Base-by-base conservation (phyloP, 2,888 invertebrate genomes). In the Eledone cirrhosa region DNA sequence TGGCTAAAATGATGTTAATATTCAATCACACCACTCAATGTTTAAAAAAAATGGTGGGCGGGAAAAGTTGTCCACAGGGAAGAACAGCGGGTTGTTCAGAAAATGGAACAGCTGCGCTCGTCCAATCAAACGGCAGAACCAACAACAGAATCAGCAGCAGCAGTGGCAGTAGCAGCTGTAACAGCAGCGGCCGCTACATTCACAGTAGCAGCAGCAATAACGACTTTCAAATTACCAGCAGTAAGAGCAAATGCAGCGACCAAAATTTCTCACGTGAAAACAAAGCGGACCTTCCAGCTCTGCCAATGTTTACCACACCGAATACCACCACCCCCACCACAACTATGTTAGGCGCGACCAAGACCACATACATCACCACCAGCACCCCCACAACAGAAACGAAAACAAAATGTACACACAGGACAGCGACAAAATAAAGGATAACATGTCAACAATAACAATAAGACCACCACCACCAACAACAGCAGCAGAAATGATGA, bases 251-350 rank as follows among this genome's bases (percentile, higher is more conserved):
- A 16, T 19, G n/a, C 59, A 59, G n/a, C 59, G n/a, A 59, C 59
- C 19, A 59, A 16, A n/a, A 59, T 59, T 16, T 19, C 59, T 16
- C 16, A 16, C 19, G n/a, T n/a, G 59, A 59, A 16, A 59, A 59
- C 19, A 59, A 59, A 59, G n/a, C 16, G n/a, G n/a, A n/a, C n/a
- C n/a, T n/a, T n/a, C n/a, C n/a, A n/a, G n/a, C n/a, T n/a, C n/a
- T n/a, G n/a, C n/a, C n/a, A n/a, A n/a, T n/a, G n/a, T n/a, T n/a
- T n/a, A n/a, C n/a, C n/a, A n/a, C n/a, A n/a, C n/a, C 19, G n/a
- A 59, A 59, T n/a, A 59, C 59, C 59, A 59, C 59, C 59, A 59
- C 59, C 59, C 16, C 59, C 59, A 59, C 59, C 59, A 59, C 59
- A 16, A 59, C 59, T n/a, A 59, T n/a, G 19, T 19, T 19, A 19